Base-by-base conservation (phyloP, 2,888 invertebrate genomes). In the Limnephilus auricula region DNA sequence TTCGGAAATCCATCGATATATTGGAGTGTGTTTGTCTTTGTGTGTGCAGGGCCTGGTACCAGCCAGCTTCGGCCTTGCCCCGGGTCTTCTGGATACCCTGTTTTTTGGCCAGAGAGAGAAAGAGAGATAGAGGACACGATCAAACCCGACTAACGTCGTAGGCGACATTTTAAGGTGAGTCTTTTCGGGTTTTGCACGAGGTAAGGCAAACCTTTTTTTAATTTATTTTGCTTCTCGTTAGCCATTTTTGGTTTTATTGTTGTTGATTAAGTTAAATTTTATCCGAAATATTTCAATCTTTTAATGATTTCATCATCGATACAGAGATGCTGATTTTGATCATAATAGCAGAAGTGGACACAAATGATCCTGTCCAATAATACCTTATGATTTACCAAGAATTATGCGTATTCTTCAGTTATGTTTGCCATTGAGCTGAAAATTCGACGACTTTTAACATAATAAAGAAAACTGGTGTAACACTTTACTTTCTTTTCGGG, bases 1-100 rank as follows among this genome's bases (percentile, higher is more conserved):
- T 87, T 82, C 79, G 83, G 88, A 91, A 45, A 50, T 91, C 91
- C 91, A 91, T 89, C 93, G 91, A 92, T 94, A 93, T 92, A 90
- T 91, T 92, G 93, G 96, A 95, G 96, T 96, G 96, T 96, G 96
- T 95, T 95, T 94, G 95, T 95, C 95, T 95, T 96, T 96, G 96
- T 95, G 95, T 96, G 96, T 95, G 96, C 96, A 96, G 96, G 96
- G 95, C 94, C 94, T 94, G 94, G 93, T 82, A 93, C 89, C 94
- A 91, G 88, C 65, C 92, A 89, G 92, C 79, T 90, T 80, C 80
- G 84, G 78, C 79, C 82, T 79, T 79, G 40, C 40, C 34, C 78
- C 65, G 65, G 85, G 90, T 32, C 78, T 31, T 37, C 87, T 84
- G 90, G 85, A 91, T 89, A 86, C 91, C 89, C 92, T 92, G 91